Evolutionary conservation across 2,113 vertebrate genomes (phyloP).

Genomic region (Chlorodrepanis virens): DNA sequence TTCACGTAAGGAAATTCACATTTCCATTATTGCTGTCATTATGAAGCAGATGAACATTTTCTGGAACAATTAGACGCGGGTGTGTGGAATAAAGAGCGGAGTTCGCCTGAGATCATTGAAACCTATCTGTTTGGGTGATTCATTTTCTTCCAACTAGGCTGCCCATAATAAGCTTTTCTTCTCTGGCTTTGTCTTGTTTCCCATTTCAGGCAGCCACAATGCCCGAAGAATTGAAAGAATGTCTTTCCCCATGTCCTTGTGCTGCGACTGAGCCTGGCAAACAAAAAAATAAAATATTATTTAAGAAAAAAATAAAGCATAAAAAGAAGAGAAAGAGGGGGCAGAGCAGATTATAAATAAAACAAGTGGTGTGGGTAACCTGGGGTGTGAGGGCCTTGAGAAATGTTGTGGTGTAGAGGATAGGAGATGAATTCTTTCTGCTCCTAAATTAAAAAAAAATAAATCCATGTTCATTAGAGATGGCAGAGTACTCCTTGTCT

Average conservation of each 20-base stretch:
- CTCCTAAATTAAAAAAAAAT: neutral
- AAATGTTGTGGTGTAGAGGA: neutral
- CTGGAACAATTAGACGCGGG: constrained; percentile 76
- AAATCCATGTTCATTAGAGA: neutral
- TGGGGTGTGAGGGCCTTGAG: neutral
- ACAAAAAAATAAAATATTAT: constrained; percentile 42
- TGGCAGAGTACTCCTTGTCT: neutral
- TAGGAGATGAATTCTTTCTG: neutral
- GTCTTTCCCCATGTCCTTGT: constrained; percentile 78
- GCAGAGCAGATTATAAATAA: constrained; percentile 24
- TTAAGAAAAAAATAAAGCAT: neutral
- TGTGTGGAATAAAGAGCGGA: constrained; percentile 71
- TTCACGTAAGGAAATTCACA: constrained; percentile 63
- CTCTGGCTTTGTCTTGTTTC: constrained; percentile 77
- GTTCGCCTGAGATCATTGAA: constrained; percentile 75
- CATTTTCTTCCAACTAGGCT: constrained; percentile 80
- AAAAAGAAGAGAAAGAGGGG: neutral
- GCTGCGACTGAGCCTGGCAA: constrained; percentile 67
- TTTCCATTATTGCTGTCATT: constrained; percentile 75
- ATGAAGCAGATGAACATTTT: constrained; percentile 81
- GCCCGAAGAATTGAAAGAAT: constrained; percentile 69
- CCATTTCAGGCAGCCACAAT: constrained; percentile 77
- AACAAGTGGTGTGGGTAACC: neutral
- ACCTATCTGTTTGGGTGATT: constrained; percentile 80
- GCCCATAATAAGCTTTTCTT: constrained; percentile 81